Base-by-base conservation (phyloP, 2,797 vertebrate genomes). In the Gambusia yucatana region DNA sequence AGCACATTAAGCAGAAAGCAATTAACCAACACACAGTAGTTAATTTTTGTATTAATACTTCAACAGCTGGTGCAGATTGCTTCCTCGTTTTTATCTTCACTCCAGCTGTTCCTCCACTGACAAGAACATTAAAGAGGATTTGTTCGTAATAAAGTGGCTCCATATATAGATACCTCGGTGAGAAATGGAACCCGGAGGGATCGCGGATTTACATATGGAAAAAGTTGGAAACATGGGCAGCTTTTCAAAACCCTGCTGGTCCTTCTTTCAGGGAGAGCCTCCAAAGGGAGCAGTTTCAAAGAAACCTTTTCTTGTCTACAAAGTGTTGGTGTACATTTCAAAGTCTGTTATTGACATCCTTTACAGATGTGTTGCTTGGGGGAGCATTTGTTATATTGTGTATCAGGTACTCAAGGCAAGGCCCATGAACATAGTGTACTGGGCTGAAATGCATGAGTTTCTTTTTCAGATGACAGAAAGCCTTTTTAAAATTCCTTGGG, bases 1-100 rank as follows among this genome's bases (percentile, higher is more conserved):
- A 95, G 94, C 93, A 96, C 95, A 95, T 96, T 96, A 96, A 94
- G 92, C 94, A 94, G 94, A 95, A 96, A 96, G 95, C 94, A 95
- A 96, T 96, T 96, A 95, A 95, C 93, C 93, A 93, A 94, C 94
- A 94, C 95, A 94, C 91, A 94, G 95, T 94, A 94, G 94, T 95
- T 96, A 94, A 95, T 96, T 96, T 94, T 94, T 94, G 91, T 94
- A 95, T 96, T 95, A 96, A 95, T 96, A 92, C 94, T 93, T 94
- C 91, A 95, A 93, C 95, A 96, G 95, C 95, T 95, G 94, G 92
- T 89, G 93, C 89, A 92, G 92, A 94, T 93, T 92, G 93, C 92
- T 94, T 91, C 88, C 88, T 94, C 92, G 82, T 94, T 96, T 94
- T 95, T 95, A 95, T 96, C 95, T 95, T 87, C 76, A 80, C 92